phyloP scores from a whole-genome alignment of 2,113 vertebrate genomes.

The Leucoraja erinaceus region DNA sequence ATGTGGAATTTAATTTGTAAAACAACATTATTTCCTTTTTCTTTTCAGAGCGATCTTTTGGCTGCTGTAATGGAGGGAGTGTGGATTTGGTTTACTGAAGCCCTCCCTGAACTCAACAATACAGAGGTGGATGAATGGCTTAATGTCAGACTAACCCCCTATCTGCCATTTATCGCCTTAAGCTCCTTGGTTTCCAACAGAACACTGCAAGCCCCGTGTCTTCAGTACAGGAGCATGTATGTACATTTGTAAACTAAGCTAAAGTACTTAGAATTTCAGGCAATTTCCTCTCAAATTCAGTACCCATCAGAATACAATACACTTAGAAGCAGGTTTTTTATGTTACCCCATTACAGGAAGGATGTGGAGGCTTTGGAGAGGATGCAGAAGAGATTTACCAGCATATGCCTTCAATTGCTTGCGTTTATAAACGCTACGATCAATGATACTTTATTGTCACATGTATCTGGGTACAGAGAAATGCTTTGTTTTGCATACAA shows the following conservation, averaged over 20 bases:
- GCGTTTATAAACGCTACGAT: no score
- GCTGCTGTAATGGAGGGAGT: conserved; percentile 23
- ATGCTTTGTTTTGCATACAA: no score
- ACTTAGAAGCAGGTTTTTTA: no score
- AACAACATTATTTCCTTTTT: not conserved
- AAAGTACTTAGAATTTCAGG: not conserved
- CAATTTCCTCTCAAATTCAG: not conserved
- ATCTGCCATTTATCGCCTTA: conserved; percentile 36
- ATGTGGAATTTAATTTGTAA: not conserved
- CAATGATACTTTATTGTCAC: no score
- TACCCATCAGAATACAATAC: not conserved
- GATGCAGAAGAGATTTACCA: no score
- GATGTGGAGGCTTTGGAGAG: no score
- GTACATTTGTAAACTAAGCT: not conserved
- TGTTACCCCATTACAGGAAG: no score
- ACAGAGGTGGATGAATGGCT: conserved; percentile 40
- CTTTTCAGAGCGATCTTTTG: not conserved
- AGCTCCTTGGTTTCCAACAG: not conserved
- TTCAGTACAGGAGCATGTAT: conserved; percentile 40
- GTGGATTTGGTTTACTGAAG: conserved; percentile 40
- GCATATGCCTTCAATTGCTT: no score
- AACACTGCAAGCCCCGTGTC: conserved; percentile 27
- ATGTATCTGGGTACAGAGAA: no score
- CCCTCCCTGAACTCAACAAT: not conserved
- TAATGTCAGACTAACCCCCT: conserved; percentile 32